These are phyloP conservation scores for Syngnathus rostellatus DNA, from an alignment of 2,797 vertebrate species.

Conservation along the genomic window DNA sequence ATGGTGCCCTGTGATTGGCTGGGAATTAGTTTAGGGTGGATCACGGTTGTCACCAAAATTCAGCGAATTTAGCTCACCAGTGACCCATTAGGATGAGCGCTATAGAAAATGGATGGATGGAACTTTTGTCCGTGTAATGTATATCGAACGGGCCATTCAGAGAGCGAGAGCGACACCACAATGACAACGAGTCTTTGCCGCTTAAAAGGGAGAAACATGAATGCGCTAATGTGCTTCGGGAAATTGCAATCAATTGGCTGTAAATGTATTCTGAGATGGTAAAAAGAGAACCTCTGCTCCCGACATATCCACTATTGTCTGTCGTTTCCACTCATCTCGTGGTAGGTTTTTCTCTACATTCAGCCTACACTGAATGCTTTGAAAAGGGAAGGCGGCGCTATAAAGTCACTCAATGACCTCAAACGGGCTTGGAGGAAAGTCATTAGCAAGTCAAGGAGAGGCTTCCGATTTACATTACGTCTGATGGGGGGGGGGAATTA, in stretches of 20 bases:
- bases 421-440: constrained; percentile 9
- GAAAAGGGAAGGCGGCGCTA: background rate
- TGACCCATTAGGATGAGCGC: background rate
- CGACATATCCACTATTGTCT: background rate
- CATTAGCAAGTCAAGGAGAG: constrained; percentile 14
- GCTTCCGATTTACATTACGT: constrained; percentile 12
- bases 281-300: background rate
- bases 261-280: background rate
- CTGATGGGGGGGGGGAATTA: constrained; percentile 14
- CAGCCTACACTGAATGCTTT: constrained; percentile 3
- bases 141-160: background rate
- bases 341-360: background rate
- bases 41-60: no score
- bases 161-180: background rate
- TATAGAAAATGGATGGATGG: background rate
- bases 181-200: background rate
- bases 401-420: constrained; percentile 14
- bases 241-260: constrained; percentile 16
- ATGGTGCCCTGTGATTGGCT: no score
- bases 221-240: constrained; percentile 7
- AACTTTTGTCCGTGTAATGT: background rate
- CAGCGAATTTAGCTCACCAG: background rate
- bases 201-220: constrained; percentile 11
- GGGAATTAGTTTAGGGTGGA: no score
- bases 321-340: background rate